phyloP scores from a whole-genome alignment of 2,113 vertebrate species.

The Tyto alba region DNA sequence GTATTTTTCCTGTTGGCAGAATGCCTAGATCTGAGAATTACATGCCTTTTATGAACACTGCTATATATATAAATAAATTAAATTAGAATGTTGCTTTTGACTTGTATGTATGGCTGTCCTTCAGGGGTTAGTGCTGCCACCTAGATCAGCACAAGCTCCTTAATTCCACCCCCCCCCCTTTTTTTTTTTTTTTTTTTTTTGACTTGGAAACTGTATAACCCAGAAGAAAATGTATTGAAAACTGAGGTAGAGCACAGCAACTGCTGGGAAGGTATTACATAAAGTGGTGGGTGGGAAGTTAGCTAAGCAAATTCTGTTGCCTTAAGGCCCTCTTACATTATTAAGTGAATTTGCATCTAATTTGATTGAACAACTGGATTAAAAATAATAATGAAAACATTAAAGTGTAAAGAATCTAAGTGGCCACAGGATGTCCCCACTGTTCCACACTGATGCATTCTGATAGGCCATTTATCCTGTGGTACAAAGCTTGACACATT shows the following conservation, averaged over 20 bases:
- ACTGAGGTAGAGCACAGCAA: not conserved
- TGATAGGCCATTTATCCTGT: not conserved
- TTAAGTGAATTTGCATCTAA: not conserved
- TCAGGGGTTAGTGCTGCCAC: not conserved
- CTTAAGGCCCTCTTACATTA: not conserved
- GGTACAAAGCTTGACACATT: not conserved
- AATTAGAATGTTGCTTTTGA: not conserved
- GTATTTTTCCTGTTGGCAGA: not conserved
- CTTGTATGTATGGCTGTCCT: not conserved
- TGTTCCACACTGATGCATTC: not conserved
- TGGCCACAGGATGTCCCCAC: slow-evolving; percentile 62
- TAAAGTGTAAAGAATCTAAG: not conserved
- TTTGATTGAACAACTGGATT: not conserved
- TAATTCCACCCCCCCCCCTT: too few species aligned
- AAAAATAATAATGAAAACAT: not conserved
- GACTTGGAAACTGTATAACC: not conserved
- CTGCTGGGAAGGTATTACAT: not conserved
- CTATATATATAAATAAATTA: not conserved
- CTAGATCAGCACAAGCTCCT: not conserved
- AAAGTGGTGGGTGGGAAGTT: not conserved
- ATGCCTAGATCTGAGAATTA: not conserved
- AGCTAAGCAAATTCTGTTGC: not conserved
- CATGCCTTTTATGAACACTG: not conserved
- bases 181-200: not conserved
- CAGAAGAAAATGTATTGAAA: not conserved